Evolutionary conservation across 2,113 vertebrate species (phyloP).

Genomic region (Columba livia): DNA sequence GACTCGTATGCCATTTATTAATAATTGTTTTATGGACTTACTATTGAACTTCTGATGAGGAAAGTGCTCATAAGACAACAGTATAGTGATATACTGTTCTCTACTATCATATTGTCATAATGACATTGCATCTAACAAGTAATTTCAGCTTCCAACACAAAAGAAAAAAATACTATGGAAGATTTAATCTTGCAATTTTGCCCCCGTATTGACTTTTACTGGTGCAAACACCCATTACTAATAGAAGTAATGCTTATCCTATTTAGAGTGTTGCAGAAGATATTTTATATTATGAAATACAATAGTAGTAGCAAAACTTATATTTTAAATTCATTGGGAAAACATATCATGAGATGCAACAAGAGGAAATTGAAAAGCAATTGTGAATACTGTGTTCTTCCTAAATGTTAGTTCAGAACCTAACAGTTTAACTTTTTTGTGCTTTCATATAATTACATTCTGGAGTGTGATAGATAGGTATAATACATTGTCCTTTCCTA

Average conservation of each 20-base stretch:
- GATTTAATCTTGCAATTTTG: not conserved
- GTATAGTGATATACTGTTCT: not conserved
- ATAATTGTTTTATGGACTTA: not conserved
- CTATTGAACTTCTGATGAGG: not conserved
- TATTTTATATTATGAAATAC: not conserved
- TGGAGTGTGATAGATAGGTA: constrained; percentile 1
- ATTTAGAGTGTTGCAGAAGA: not conserved
- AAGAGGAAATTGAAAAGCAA: constrained; percentile 54
- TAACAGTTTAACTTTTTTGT: constrained; percentile 30
- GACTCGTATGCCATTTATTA: not conserved
- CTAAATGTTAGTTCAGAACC: constrained; percentile 39
- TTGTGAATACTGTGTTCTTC: constrained; percentile 22
- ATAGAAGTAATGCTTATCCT: not conserved
- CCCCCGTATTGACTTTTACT: not conserved
- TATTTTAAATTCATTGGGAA: constrained; percentile 8
- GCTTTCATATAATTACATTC: constrained; percentile 13
- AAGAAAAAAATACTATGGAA: not conserved
- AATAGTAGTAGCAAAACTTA: not conserved
- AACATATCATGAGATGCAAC: not conserved
- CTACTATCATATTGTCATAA: not conserved
- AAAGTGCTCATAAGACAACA: constrained; percentile 36
- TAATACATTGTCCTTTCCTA: not conserved
- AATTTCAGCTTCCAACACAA: not conserved
- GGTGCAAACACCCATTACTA: not conserved
- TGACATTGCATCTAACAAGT: not conserved